Percentiles rank a stretch among this genome's conserved stretches.
These are phyloP conservation scores for Lathamus discolor DNA, from an alignment of 2,113 vertebrate genomes.

Conservation along the genomic window DNA sequence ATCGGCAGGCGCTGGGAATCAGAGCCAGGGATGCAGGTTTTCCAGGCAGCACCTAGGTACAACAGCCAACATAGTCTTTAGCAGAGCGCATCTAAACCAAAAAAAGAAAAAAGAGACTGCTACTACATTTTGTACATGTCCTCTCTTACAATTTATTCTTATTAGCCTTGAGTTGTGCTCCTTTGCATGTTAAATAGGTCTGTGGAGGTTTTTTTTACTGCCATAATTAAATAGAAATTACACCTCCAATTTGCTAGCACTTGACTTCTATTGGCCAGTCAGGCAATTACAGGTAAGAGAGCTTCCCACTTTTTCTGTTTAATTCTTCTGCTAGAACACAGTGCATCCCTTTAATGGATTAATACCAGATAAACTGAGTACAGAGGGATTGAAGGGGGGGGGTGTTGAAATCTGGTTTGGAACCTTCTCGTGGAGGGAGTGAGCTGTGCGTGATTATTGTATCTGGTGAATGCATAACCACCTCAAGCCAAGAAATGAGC, in stretches of 20 bases:
- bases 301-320: slow-evolving; percentile 40
- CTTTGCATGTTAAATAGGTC: slow-evolving; percentile 55
- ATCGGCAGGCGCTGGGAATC: neutral
- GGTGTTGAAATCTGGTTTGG: slow-evolving; percentile 5
- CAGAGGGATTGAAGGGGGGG: neutral
- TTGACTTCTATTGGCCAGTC: slow-evolving; percentile 63
- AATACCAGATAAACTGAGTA: neutral
- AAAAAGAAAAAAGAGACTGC: neutral
- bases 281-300: slow-evolving; percentile 66
- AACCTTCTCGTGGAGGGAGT: neutral
- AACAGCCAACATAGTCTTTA: neutral
- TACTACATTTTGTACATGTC: neutral
- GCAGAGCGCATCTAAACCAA: neutral
- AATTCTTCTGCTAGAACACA: slow-evolving; percentile 16
- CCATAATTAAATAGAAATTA: slow-evolving; percentile 61
- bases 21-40: neutral
- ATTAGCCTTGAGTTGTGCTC: slow-evolving; percentile 51
- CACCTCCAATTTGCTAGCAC: slow-evolving; percentile 54
- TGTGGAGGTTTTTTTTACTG: slow-evolving; percentile 52
- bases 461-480: slow-evolving; percentile 1
- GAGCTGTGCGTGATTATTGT: neutral
- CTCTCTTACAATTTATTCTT: slow-evolving; percentile 19
- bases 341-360: slow-evolving; percentile 23
- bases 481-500: neutral
- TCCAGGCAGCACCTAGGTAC: neutral